Base-by-base conservation (phyloP, 2,888 invertebrate genomes). In the Gonocerus acuteangulatus region DNA sequence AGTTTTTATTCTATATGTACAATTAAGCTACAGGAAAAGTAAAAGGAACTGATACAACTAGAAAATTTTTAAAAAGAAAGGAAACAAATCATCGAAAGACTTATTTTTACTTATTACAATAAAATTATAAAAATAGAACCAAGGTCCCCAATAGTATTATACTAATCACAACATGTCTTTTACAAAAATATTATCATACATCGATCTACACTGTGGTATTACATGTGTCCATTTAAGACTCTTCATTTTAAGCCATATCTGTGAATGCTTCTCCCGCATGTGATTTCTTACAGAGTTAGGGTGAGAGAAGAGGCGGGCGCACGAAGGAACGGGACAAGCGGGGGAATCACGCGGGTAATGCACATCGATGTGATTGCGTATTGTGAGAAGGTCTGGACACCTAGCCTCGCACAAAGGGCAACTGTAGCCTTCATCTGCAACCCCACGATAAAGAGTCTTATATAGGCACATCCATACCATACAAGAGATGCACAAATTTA, bases 221-320 rank as follows among this genome's bases (percentile, higher is more conserved):
- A 56, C 52, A 58, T 82, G 81, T 71, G 83, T 82, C 86, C 86
- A 85, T 72, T 84, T 83, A 67, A 86, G 78, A 60, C 86, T 85
- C 77, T 89, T 89, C 83, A 89, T 89, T 74, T 82, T 81, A 72
- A 86, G 85, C 89, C 89, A 89, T 72, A 88, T 86, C 68, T 81
- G 77, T 49, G 85, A 82, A 75, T 89, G 89, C 75, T 89, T 89
- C 71, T 86, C 81, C 69, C 89, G 79, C 89, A 89, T 89, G 76
- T 89, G 89, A 78, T 89, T 89, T 70, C 89, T 81, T 68, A 89
- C 89, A 62, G 89, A 89, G 77, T 89, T 89, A 65, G 89, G 89
- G 76, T 89, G 89, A 65, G 86, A 82, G 75, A 89, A 89, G 69
- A 80, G 79, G 66, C 86, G 81, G 59, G 84, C 84, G 75, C 89